Percentiles rank a stretch among this genome's conserved stretches.
Evolutionary conservation across 2,888 invertebrate species (phyloP).

Genomic region (Thymelicus acteon): DNA sequence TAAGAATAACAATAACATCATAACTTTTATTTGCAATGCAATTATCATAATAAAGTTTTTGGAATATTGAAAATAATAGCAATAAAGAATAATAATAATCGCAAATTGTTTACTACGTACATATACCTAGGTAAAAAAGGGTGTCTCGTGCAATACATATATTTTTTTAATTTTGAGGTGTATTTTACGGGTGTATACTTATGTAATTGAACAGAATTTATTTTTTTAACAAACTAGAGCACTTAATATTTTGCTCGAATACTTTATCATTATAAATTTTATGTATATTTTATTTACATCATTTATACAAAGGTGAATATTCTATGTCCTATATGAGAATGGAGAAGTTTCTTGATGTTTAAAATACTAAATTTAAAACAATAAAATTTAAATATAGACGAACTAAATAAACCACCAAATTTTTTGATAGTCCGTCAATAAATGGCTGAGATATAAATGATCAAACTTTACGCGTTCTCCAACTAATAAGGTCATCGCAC

Average conservation of each 20-base stretch:
- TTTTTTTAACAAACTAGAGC: slow-evolving; percentile 54
- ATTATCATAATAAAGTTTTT: slow-evolving; percentile 4
- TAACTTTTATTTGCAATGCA: slow-evolving; percentile 11
- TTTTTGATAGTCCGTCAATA: too few species aligned
- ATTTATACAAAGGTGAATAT: slow-evolving; percentile 28
- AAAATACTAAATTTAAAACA: too few species aligned
- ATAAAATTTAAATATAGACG: too few species aligned
- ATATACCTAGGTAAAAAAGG: slow-evolving; percentile 54
- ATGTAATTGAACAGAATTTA: slow-evolving; percentile 55
- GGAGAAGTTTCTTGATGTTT: too few species aligned
- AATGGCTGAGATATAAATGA: too few species aligned
- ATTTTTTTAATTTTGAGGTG: slow-evolving; percentile 49
- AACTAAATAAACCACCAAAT: too few species aligned
- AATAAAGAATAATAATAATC: slow-evolving; percentile 12
- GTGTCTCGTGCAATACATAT: slow-evolving; percentile 63
- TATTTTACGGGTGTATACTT: slow-evolving; percentile 57
- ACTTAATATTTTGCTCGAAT: slow-evolving; percentile 45
- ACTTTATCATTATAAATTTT: slow-evolving; percentile 44
- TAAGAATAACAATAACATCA: neutral
- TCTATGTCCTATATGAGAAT: neutral
- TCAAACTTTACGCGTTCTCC: too few species aligned
- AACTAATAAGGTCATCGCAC: too few species aligned
- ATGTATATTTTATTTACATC: slow-evolving; percentile 57
- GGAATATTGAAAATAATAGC: slow-evolving; percentile 10
- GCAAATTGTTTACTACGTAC: slow-evolving; percentile 21